Evolutionary conservation across 2,797 vertebrate genomes (phyloP).

Genomic region (Buphagus erythrorhynchus): DNA sequence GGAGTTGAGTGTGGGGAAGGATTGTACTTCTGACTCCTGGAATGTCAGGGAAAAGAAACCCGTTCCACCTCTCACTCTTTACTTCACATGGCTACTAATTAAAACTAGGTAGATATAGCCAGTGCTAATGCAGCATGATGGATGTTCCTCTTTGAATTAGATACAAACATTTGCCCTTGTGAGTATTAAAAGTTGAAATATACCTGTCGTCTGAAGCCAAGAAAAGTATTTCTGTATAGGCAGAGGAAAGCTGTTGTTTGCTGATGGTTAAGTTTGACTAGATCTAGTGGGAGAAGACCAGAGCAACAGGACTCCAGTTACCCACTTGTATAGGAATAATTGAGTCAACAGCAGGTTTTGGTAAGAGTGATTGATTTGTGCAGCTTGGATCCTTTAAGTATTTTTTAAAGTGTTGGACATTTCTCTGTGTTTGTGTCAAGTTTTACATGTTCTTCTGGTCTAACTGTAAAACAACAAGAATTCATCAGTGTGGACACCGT

Average conservation of each 20-base stretch:
- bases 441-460: neutral
- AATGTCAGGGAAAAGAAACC: neutral
- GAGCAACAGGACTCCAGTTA: neutral
- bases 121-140: neutral
- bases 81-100: neutral
- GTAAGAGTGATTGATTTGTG: neutral
- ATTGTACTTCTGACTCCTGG: neutral
- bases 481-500: fast-evolving
- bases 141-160: neutral
- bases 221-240: neutral
- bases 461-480: neutral
- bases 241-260: neutral
- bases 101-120: neutral
- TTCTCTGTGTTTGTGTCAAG: neutral
- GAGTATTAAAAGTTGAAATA: neutral
- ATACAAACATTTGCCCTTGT: neutral
- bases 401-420: neutral
- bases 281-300: neutral
- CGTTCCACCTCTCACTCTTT: neutral
- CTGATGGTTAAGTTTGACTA: neutral
- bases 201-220: neutral
- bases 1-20: neutral
- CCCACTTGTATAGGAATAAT: neutral
- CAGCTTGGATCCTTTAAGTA: neutral
- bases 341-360: neutral